Evolutionary conservation across 2,113 vertebrate genomes (phyloP), one percentile per base, ranked within the genome.

Genomic region (Oceanites oceanicus): DNA sequence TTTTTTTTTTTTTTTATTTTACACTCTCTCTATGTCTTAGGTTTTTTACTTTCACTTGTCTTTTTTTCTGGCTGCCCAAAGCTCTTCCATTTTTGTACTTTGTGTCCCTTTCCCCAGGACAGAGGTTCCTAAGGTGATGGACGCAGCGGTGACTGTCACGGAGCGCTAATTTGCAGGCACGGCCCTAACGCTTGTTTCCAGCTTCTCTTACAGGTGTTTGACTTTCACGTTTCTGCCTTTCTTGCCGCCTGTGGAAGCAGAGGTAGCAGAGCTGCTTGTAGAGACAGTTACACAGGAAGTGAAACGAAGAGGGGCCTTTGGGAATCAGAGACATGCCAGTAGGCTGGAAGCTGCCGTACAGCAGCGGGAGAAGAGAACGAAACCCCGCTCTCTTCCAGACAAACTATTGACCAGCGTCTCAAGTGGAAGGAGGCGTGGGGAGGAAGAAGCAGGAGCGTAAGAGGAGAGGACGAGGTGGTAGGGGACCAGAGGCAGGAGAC

Each of bases 31-130:
- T 91, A 18, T 61, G 11, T n/a, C 78, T 73, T 7, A 32, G n/a
- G 8, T 45, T 97, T 97, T 86, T 97, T 86, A 26, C 88, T 91
- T 95, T 80, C 70, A 6, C 49, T 95, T 62, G 72, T 38, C 13
- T 38, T 55, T 68, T 83, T 83, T 32, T 30, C 25, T 27, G 30
- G 27, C 74, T 83, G 27, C 90, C 55, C 58, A 5, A 2, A 23
- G 20, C 88, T 63, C 83, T 44, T 47, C 58, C 13, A 4, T 63
- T 75, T 50, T 66, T 72, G 29, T 4, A 29, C 84, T 62, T 61
- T 10, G 22, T 22, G 21, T 40, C 71, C 49, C 49, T 25, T 34
- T 62, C 19, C 68, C 66, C 50, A 1, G 59, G 38, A 25, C 8
- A 5, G 58, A 20, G 61, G 19, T 34, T 62, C 47, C 59, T 2